Evolutionary conservation across 2,888 invertebrate species (phyloP).

Genomic region (Pseudococcus viburni): DNA sequence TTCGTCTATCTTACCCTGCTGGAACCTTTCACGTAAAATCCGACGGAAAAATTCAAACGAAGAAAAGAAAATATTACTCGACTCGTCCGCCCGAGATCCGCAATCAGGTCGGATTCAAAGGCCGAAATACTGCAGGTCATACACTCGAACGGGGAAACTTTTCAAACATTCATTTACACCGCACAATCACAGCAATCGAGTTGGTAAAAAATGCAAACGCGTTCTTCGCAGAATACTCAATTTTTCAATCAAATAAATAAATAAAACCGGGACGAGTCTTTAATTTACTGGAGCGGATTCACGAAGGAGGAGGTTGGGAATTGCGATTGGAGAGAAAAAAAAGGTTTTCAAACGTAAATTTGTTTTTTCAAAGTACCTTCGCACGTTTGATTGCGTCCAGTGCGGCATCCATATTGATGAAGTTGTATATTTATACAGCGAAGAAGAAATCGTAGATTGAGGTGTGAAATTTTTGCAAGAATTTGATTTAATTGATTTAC

Average conservation of each 20-base stretch:
- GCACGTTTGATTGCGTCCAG: slow-evolving; percentile 33
- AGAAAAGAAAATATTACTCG: background rate
- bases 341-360: slow-evolving; percentile 2
- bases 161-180: slow-evolving; percentile 19
- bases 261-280: slow-evolving; percentile 12
- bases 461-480: background rate
- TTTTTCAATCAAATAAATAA: slow-evolving; percentile 33
- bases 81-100: background rate
- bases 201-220: slow-evolving; percentile 26
- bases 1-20: no score
- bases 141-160: background rate
- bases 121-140: background rate
- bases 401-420: slow-evolving; percentile 17
- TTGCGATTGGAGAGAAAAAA: background rate
- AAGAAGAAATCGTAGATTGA: background rate
- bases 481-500: background rate
- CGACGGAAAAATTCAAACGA: no score
- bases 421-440: background rate
- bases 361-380: slow-evolving; percentile 26
- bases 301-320: background rate
- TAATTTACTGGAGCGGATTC: background rate
- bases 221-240: slow-evolving; percentile 30
- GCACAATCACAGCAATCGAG: background rate
- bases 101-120: background rate
- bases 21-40: no score